phyloP scores from a whole-genome alignment of 2,888 invertebrate genomes.

The Macrophya alboannulata region DNA sequence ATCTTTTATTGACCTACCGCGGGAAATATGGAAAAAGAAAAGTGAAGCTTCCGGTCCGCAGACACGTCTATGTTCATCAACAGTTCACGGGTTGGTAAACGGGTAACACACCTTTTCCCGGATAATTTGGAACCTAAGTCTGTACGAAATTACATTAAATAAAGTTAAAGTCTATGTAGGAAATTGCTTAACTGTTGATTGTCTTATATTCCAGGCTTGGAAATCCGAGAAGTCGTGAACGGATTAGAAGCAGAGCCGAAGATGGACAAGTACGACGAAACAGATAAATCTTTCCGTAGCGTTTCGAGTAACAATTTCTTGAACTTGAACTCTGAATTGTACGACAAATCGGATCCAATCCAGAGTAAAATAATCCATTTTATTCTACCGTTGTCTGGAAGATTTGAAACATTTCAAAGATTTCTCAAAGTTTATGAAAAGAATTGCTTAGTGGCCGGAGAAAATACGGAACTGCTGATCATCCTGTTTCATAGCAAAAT shows the following conservation, averaged over 20 bases:
- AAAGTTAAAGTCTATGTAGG: background rate
- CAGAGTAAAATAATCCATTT: conserved; percentile 85
- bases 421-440: conserved; percentile 94
- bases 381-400: conserved; percentile 93
- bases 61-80: conserved; percentile 97
- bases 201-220: conserved; percentile 82
- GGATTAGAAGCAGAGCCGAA: conserved; percentile 81
- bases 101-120: background rate
- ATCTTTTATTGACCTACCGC: conserved; percentile 95
- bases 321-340: conserved; percentile 67
- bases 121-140: background rate
- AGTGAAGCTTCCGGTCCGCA: conserved; percentile 96
- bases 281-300: conserved; percentile 77
- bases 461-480: conserved; percentile 86
- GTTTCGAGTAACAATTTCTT: conserved; percentile 70
- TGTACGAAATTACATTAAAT: background rate
- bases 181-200: conserved; percentile 9
- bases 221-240: conserved; percentile 84
- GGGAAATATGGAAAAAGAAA: conserved; percentile 95
- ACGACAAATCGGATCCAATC: conserved; percentile 64
- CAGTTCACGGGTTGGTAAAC: conserved; percentile 88
- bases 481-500: conserved; percentile 85
- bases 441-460: conserved; percentile 85
- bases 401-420: conserved; percentile 90
- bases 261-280: conserved; percentile 76